Conservation (phyloP, 2,888 invertebrate genomes). For the Cerastis leucographa region DNA sequence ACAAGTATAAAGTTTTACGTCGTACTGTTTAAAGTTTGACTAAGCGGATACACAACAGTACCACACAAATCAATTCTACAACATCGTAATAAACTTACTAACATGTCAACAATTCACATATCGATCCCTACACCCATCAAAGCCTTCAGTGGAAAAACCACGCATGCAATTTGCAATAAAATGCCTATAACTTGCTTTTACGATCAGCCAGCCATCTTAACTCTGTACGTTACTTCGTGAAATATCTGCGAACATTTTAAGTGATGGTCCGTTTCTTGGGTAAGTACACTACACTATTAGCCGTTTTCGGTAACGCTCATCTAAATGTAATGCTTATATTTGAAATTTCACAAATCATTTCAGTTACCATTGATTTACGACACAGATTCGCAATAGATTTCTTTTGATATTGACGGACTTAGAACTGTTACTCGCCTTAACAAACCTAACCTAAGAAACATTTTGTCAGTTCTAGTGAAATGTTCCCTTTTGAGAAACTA, state of each 20-base stretch:
- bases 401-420: not conserved
- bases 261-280: not conserved
- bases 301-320: not conserved
- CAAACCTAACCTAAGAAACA: no score
- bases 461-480: no score
- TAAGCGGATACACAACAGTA: not conserved
- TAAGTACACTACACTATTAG: not conserved
- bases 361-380: not conserved
- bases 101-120: constrained; percentile 31
- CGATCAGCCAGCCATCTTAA: constrained; percentile 46
- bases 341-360: not conserved
- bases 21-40: not conserved
- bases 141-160: constrained; percentile 49
- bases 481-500: no score
- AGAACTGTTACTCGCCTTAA: not conserved
- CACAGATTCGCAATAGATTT: not conserved
- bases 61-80: not conserved
- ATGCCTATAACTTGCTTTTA: constrained; percentile 52
- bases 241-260: constrained; percentile 39
- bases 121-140: constrained; percentile 22
- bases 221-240: not conserved
- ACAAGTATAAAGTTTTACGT: no score
- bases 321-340: not conserved
- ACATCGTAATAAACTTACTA: constrained; percentile 14
- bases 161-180: constrained; percentile 63